phyloP scores from a whole-genome alignment of 2,113 vertebrate genomes.

The Bagarius yarrelli region DNA sequence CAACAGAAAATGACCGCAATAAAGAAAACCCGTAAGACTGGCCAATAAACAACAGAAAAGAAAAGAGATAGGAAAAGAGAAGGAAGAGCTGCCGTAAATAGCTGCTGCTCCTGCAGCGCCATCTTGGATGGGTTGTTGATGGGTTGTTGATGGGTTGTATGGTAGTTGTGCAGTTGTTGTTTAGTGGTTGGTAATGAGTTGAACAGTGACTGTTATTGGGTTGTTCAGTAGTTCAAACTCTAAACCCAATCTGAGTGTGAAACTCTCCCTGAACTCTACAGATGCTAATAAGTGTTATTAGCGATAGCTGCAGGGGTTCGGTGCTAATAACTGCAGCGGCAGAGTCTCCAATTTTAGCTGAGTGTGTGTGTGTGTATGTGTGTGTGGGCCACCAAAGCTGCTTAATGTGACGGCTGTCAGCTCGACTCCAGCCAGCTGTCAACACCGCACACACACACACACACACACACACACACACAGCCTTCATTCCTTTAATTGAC shows the following conservation, averaged over 20 bases:
- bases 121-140: too few species aligned
- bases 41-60: too few species aligned
- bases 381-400: constrained; percentile 71
- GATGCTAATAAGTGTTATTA: constrained; percentile 80
- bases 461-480: constrained; percentile 29
- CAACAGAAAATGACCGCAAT: too few species aligned
- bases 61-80: too few species aligned
- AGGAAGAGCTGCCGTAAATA: too few species aligned
- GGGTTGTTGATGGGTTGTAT: too few species aligned
- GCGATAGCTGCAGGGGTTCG: constrained; percentile 74
- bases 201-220: too few species aligned
- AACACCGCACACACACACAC: constrained; percentile 59
- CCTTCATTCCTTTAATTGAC: constrained; percentile 98
- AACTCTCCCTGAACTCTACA: background rate
- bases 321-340: constrained; percentile 12
- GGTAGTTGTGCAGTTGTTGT: background rate
- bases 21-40: too few species aligned
- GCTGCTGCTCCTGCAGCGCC: too few species aligned
- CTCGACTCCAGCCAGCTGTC: constrained; percentile 88
- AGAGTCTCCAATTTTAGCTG: background rate
- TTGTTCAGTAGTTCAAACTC: background rate
- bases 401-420: constrained; percentile 84
- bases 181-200: too few species aligned
- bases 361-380: background rate
- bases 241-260: background rate